A percentile compares a stretch with the other conserved stretches of the same genome.
Evolutionary conservation across 2,113 vertebrate species (phyloP).

Genomic region (Ovis canadensis): DNA sequence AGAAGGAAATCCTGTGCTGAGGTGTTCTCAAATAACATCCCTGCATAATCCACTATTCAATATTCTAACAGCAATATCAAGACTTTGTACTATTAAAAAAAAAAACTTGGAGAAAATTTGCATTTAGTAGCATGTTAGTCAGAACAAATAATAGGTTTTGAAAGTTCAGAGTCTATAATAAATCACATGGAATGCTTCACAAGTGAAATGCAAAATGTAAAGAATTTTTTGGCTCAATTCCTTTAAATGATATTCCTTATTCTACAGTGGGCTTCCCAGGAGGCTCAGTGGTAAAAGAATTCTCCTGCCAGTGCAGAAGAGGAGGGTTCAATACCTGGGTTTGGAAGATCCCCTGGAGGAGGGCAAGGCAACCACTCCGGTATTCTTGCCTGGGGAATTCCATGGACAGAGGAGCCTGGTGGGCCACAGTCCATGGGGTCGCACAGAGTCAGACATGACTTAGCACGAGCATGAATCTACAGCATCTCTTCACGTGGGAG

Average conservation of each 20-base stretch:
- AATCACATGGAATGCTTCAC: constrained; percentile 17
- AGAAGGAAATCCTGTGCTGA: neutral
- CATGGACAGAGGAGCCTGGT: neutral
- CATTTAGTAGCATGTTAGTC: neutral
- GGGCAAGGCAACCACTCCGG: neutral
- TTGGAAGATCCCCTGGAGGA: neutral
- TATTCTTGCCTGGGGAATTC: neutral
- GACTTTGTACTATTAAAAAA: neutral
- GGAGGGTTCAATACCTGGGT: neutral
- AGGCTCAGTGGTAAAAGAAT: neutral
- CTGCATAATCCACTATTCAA: neutral
- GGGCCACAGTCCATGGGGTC: neutral
- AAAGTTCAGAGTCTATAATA: neutral
- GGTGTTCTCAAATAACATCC: neutral
- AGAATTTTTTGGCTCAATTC: neutral
- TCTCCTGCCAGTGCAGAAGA: neutral
- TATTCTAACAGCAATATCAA: neutral
- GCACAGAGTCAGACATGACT: neutral
- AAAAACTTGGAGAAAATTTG: neutral
- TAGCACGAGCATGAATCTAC: neutral
- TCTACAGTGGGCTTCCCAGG: neutral
- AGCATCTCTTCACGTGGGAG: neutral
- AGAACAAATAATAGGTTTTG: neutral
- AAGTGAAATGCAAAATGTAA: neutral
- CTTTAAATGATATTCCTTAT: neutral